Conservation (phyloP, 2,888 invertebrate genomes). For the Drosophila multiciliata region DNA sequence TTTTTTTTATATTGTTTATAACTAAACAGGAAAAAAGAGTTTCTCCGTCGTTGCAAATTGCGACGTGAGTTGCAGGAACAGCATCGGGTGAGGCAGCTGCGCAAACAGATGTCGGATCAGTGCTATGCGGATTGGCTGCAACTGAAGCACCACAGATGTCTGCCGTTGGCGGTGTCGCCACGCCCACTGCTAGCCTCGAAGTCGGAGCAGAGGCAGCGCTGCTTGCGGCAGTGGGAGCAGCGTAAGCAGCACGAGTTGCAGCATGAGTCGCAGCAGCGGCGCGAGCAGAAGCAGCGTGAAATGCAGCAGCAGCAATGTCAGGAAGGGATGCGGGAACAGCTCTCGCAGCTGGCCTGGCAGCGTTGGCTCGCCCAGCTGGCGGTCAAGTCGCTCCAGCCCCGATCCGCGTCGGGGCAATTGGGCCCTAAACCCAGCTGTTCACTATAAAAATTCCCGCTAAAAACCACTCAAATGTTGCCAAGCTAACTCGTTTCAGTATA, state of each 20-base stretch:
- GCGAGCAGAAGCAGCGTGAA: neutral
- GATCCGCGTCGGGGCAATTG: too few species aligned
- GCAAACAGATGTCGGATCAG: slow-evolving; percentile 32
- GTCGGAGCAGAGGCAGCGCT: neutral
- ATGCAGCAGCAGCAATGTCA: slow-evolving; percentile 6
- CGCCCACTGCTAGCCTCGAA: neutral
- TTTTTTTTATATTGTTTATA: too few species aligned
- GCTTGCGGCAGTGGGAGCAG: slow-evolving; percentile 33
- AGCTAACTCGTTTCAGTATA: too few species aligned
- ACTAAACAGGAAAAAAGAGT: slow-evolving; percentile 30
- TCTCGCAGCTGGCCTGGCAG: slow-evolving; percentile 47
- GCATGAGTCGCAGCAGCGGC: slow-evolving; percentile 3
- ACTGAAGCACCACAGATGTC: slow-evolving; percentile 17
- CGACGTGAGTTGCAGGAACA: slow-evolving; percentile 23
- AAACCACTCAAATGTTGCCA: too few species aligned
- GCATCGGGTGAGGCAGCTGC: slow-evolving; percentile 27
- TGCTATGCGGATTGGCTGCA: slow-evolving; percentile 46
- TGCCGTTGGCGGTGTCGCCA: neutral
- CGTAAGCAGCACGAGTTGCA: slow-evolving; percentile 35
- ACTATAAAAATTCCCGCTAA: too few species aligned
- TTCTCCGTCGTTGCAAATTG: slow-evolving; percentile 14
- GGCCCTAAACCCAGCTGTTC: too few species aligned
- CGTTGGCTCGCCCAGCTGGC: slow-evolving; percentile 42
- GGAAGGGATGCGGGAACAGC: slow-evolving; percentile 31
- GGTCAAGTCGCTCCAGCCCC: neutral